Evolutionary conservation across 1,140 invertebrate genomes (phyloP).

Genomic region (Meteorus sp.): DNA sequence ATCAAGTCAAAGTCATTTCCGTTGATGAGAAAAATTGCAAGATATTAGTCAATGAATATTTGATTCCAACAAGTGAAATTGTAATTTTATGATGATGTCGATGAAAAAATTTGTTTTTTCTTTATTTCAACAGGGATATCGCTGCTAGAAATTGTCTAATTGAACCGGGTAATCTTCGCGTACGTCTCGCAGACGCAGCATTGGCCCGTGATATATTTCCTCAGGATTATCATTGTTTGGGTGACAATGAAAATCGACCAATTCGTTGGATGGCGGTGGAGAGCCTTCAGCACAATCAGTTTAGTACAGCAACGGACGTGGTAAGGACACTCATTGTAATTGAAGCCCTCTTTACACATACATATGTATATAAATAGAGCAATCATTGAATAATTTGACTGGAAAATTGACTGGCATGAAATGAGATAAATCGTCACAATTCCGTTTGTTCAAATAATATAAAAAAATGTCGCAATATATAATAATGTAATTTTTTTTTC

Average conservation of each 20-base stretch:
- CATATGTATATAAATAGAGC: not conserved
- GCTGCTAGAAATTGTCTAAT: conserved; percentile 89
- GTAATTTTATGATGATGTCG: no score
- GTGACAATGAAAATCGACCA: conserved; percentile 92
- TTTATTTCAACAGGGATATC: conserved; percentile 68
- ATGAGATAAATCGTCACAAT: not conserved
- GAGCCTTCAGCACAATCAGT: conserved; percentile 77
- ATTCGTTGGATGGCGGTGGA: conserved; percentile 96
- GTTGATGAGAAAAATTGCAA: not conserved
- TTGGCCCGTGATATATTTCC: conserved; percentile 91
- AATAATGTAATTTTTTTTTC: conserved; percentile 30
- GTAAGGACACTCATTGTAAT: conserved; percentile 60
- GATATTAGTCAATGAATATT: not conserved
- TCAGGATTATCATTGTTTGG: conserved; percentile 91
- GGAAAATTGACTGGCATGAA: conserved; percentile 4
- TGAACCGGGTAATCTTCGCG: conserved; percentile 67
- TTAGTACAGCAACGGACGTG: conserved; percentile 80
- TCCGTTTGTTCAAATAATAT: no score
- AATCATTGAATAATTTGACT: conserved; percentile 12
- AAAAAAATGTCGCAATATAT: no score
- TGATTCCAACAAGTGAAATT: no score
- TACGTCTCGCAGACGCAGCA: conserved; percentile 88
- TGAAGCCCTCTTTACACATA: not conserved
- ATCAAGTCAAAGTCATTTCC: no score
- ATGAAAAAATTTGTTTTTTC: conserved; percentile 2